Conservation (phyloP, 2,113 vertebrate genomes). For the Leiothrix lutea region DNA sequence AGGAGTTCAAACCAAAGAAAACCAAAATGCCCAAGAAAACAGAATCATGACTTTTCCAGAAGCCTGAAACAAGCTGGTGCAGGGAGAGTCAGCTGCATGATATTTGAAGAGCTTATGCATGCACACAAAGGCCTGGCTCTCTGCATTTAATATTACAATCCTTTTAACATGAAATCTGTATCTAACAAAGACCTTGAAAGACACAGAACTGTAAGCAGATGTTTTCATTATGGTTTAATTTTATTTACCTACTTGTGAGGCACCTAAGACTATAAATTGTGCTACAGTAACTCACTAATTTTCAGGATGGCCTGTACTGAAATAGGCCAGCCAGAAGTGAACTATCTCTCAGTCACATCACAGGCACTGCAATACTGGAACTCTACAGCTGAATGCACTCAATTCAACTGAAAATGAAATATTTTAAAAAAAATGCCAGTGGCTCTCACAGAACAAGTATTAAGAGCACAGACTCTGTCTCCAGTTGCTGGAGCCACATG, state of each 20-base stretch:
- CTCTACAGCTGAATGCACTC: not conserved
- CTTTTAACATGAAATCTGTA: not conserved
- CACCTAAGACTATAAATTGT: not conserved
- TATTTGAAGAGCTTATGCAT: not conserved
- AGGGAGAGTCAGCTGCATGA: not conserved
- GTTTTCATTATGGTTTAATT: not conserved
- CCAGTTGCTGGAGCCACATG: not conserved
- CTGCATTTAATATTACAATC: not conserved
- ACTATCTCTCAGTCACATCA: not conserved
- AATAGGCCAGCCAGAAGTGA: not conserved
- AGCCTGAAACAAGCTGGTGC: not conserved
- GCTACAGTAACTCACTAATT: not conserved
- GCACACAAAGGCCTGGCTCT: not conserved
- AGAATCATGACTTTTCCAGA: not conserved
- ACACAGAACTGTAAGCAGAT: not conserved
- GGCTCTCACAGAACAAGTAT: not conserved
- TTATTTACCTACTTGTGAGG: not conserved
- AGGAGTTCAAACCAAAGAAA: not conserved
- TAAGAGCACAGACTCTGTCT: not conserved
- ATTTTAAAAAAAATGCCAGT: not conserved
- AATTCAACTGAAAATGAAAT: not conserved
- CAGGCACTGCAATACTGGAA: rapidly evolving
- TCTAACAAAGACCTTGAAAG: not conserved
- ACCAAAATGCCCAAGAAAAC: not conserved
- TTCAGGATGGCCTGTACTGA: not conserved